phyloP scores from a whole-genome alignment of 2,888 invertebrate genomes.

The Scaptodrosophila latifasciaeformis region DNA sequence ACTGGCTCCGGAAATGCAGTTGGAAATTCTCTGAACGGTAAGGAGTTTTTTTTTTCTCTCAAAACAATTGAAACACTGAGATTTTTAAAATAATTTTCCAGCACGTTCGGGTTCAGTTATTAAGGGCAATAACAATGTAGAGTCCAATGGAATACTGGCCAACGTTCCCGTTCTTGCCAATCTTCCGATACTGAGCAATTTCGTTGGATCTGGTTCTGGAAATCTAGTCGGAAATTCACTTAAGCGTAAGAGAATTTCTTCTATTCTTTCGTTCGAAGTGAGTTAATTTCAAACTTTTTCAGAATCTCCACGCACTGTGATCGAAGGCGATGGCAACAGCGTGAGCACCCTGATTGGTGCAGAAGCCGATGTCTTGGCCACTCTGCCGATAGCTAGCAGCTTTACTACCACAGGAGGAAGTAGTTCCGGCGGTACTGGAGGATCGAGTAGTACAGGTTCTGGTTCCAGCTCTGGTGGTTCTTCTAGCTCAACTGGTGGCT shows the following conservation, averaged over 20 bases:
- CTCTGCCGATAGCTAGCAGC: not conserved
- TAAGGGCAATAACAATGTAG: conserved; percentile 6
- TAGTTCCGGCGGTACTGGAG: not conserved
- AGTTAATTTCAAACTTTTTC: no score
- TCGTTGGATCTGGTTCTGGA: not conserved
- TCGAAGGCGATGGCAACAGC: not conserved
- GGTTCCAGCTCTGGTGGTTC: not conserved
- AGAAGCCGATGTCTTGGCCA: not conserved
- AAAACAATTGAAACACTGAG: no score
- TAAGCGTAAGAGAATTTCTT: not conserved
- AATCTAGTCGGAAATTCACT: not conserved
- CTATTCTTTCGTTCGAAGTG: no score
- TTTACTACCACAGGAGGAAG: not conserved
- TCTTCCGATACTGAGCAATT: not conserved
- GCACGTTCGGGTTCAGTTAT: conserved; percentile 3
- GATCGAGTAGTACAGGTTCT: not conserved
- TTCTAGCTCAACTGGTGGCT: not conserved
- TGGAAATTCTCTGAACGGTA: not conserved
- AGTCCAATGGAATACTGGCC: no score
- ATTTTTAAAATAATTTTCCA: no score
- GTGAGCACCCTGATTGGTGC: not conserved
- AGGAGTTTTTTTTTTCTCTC: not conserved
- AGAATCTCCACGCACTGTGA: no score
- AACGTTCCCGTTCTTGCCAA: conserved; percentile 1
- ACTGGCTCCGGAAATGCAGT: not conserved